Conservation (phyloP, 2,888 invertebrate species). For the Bombylius major region DNA sequence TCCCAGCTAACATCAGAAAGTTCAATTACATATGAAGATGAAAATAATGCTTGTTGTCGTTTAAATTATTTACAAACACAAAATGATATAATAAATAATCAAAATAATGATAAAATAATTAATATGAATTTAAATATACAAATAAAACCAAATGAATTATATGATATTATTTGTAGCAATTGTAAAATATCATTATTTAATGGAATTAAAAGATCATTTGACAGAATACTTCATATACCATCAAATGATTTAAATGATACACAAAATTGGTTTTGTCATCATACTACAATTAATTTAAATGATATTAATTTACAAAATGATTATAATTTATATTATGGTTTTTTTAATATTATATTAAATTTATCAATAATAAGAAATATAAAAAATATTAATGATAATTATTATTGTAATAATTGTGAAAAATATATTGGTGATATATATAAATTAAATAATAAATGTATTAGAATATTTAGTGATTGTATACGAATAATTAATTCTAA, state of each 20-base stretch:
- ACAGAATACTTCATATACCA: conserved; percentile 12
- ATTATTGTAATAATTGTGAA: conserved; percentile 14
- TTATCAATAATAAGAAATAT: conserved; percentile 1
- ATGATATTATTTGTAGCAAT: conserved; percentile 9
- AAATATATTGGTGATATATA: conserved; percentile 10
- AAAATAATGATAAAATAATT: too few species aligned
- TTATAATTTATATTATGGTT: conserved; percentile 14
- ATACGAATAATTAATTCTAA: neutral
- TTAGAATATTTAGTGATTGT: conserved; percentile 10
- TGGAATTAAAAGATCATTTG: conserved; percentile 2
- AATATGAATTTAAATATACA: neutral
- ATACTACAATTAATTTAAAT: neutral
- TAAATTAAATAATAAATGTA: conserved; percentile 1
- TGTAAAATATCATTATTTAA: conserved; percentile 7
- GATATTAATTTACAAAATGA: conserved; percentile 3
- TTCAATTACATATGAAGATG: too few species aligned
- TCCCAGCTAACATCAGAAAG: too few species aligned
- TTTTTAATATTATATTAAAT: conserved; percentile 13
- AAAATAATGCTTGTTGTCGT: too few species aligned
- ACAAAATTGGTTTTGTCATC: conserved; percentile 17
- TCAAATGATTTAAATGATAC: conserved; percentile 15
- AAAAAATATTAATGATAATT: conserved; percentile 5
- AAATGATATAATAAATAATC: too few species aligned
- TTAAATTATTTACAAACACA: too few species aligned
- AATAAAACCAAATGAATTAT: neutral